Evolutionary conservation across 2,888 invertebrate species (phyloP).

Genomic region (Cataglyphis cursor): DNA sequence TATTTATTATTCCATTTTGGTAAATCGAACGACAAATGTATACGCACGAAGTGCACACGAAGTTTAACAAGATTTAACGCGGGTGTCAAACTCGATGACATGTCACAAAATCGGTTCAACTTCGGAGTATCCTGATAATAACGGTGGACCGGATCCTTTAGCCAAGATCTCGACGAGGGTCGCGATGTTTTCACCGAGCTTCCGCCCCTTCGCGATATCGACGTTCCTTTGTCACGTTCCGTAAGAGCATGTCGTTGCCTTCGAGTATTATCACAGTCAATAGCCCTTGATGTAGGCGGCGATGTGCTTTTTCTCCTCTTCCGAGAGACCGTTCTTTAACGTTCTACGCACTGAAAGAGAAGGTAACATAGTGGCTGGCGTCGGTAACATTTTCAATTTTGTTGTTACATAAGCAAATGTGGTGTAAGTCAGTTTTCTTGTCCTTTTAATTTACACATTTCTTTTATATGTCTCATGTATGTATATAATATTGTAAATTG

Average conservation of each 20-base stretch:
- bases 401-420: constrained; percentile 17
- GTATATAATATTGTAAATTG: neutral
- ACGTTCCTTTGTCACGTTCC: constrained; percentile 60
- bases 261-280: constrained; percentile 86
- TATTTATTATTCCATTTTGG: constrained; percentile 5
- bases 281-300: constrained; percentile 92
- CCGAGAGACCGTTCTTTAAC: constrained; percentile 93
- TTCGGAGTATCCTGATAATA: constrained; percentile 4
- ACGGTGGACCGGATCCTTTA: neutral
- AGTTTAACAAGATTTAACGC: neutral
- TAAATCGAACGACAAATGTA: constrained; percentile 10
- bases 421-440: neutral
- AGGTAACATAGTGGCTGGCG: neutral
- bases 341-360: constrained; percentile 92
- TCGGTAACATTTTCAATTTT: neutral
- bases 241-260: constrained; percentile 73
- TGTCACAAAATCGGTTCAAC: neutral
- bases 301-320: constrained; percentile 93
- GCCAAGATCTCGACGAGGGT: constrained; percentile 32
- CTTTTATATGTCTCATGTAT: neutral
- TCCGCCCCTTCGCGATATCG: constrained; percentile 34
- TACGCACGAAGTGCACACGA: neutral
- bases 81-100: constrained; percentile 15
- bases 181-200: constrained; percentile 57
- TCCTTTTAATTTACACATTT: neutral